Conservation (phyloP, 2,888 invertebrate species). For the Zaprionus lineosus region DNA sequence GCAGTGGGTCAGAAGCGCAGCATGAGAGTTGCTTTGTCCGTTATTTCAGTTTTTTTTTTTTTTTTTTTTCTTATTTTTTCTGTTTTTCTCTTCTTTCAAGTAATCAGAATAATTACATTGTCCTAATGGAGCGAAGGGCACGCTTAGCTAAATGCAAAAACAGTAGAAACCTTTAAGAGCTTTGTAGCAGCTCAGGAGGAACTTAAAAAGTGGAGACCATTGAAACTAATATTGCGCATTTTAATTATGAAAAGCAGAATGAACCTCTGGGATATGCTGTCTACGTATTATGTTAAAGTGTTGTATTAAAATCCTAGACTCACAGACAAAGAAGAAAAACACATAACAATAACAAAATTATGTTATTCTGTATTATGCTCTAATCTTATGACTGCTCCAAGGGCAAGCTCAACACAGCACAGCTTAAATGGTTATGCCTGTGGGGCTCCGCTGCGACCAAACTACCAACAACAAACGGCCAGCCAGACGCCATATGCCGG, state of each 20-base stretch:
- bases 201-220: too few relatives aligned
- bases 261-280: too few relatives aligned
- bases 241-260: too few relatives aligned
- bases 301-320: too few relatives aligned
- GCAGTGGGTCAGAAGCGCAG: slow-evolving; percentile 74
- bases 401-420: not conserved
- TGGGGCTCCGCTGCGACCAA: slow-evolving; percentile 6
- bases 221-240: too few relatives aligned
- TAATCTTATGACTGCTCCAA: too few relatives aligned
- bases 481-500: slow-evolving; percentile 68
- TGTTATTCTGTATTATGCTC: too few relatives aligned
- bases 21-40: slow-evolving; percentile 50
- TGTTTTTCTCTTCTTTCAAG: slow-evolving; percentile 53
- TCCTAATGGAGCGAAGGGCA: slow-evolving; percentile 64
- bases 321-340: too few relatives aligned
- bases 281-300: too few relatives aligned
- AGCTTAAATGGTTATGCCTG: not conserved
- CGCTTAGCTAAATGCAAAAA: slow-evolving; percentile 44
- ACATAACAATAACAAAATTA: too few relatives aligned
- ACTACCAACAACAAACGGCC: slow-evolving; percentile 16
- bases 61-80: slow-evolving; percentile 19
- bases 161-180: slow-evolving; percentile 41
- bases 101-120: slow-evolving; percentile 73
- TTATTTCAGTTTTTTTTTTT: slow-evolving; percentile 2
- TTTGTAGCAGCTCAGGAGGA: not conserved